Percentiles rank a stretch among this genome's conserved stretches.
phyloP scores from a whole-genome alignment of 2,888 invertebrate species.

The Ceramica pisi region DNA sequence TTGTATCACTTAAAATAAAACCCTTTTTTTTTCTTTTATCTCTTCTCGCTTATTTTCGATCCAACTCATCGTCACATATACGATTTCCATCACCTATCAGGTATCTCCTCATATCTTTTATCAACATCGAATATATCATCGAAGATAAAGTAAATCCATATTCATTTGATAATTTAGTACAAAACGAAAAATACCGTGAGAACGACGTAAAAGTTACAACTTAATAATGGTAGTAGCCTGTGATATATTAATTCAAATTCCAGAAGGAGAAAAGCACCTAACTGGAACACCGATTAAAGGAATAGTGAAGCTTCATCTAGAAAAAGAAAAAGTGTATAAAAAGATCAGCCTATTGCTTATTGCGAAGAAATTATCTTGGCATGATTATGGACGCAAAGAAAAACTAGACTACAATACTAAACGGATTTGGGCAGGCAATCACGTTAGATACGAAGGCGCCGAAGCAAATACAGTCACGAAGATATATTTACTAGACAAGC shows the following conservation, averaged over 20 bases:
- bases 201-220: background rate
- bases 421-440: constrained; percentile 47
- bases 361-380: constrained; percentile 11
- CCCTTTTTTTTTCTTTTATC: no score
- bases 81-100: background rate
- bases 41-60: no score
- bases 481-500: constrained; percentile 5
- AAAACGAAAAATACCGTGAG: background rate
- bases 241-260: constrained; percentile 63
- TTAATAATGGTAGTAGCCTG: constrained; percentile 65
- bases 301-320: constrained; percentile 60
- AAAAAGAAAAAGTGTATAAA: constrained; percentile 58
- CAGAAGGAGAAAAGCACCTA: constrained; percentile 48
- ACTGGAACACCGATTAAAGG: constrained; percentile 62
- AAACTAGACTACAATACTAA: constrained; percentile 16
- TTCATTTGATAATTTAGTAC: constrained; percentile 7
- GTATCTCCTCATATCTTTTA: background rate
- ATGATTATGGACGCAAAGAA: background rate
- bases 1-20: no score
- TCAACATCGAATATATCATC: background rate
- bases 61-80: no score
- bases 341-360: constrained; percentile 58
- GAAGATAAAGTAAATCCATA: background rate
- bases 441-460: background rate
- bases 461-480: constrained; percentile 1